Evolutionary conservation across 1,140 invertebrate genomes (phyloP).

Genomic region (Brachionus sp.): DNA sequence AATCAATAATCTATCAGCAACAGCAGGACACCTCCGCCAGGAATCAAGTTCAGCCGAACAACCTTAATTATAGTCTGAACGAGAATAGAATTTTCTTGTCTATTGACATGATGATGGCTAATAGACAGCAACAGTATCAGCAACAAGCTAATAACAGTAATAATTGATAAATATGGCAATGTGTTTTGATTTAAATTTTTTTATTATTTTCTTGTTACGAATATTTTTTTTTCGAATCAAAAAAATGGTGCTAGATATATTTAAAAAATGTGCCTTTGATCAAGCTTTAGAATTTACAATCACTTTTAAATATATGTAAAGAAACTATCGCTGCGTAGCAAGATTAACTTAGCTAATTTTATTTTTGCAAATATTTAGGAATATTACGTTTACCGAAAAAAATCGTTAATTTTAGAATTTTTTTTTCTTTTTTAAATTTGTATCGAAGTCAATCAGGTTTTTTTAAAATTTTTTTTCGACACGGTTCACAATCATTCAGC

Average conservation of each 20-base stretch:
- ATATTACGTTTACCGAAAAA: not conserved
- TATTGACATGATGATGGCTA: constrained; percentile 34
- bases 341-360: not conserved
- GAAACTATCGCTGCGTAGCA: constrained; percentile 1
- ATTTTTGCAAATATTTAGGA: constrained; percentile 1
- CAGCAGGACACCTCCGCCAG: not conserved
- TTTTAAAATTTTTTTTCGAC: not conserved
- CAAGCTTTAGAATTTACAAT: not conserved
- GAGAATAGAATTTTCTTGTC: constrained; percentile 33
- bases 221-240: not conserved
- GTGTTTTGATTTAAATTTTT: constrained; percentile 1
- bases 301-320: not conserved
- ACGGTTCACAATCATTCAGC: constrained; percentile 9
- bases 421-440: constrained; percentile 2
- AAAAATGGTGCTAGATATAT: constrained; percentile 16
- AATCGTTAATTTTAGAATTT: not conserved
- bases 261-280: not conserved
- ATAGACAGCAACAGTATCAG: constrained; percentile 14
- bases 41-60: not conserved
- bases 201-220: not conserved
- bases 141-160: constrained; percentile 16
- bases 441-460: constrained; percentile 16
- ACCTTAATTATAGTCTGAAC: not conserved
- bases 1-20: constrained; percentile 24
- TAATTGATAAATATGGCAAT: not conserved